Conservation (phyloP, 2,888 invertebrate genomes). For the Baccha elongata region DNA sequence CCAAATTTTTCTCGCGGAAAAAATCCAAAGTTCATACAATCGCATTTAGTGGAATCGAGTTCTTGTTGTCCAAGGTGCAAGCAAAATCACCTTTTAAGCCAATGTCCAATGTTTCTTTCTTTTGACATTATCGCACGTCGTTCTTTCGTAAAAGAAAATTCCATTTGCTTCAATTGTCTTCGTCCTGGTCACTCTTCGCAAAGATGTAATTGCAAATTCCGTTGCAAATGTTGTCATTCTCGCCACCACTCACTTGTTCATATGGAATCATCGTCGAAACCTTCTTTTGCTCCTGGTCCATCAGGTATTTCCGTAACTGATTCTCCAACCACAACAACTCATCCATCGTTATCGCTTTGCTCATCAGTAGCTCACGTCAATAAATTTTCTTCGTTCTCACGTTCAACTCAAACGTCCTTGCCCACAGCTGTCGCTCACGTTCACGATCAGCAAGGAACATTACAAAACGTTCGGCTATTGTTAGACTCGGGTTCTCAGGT, state of each 20-base stretch:
- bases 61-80: slow-evolving; percentile 1
- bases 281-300: neutral
- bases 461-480: slow-evolving; percentile 4
- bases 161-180: slow-evolving; percentile 22
- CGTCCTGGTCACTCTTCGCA: neutral
- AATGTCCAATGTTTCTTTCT: slow-evolving; percentile 13
- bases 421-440: too few species aligned
- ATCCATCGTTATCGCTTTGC: neutral
- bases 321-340: neutral
- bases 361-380: slow-evolving; percentile 7
- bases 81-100: slow-evolving; percentile 1
- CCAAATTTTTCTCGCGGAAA: too few species aligned
- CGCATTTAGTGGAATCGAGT: too few species aligned
- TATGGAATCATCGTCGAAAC: neutral
- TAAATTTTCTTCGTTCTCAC: too few species aligned
- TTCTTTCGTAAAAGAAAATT: slow-evolving; percentile 8
- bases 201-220: too few species aligned
- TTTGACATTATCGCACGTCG: neutral
- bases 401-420: too few species aligned
- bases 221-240: neutral
- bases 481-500: too few species aligned
- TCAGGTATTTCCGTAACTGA: neutral
- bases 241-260: slow-evolving; percentile 12
- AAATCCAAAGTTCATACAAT: too few species aligned
- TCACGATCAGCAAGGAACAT: too few species aligned